Evolutionary conservation across 2,797 vertebrate species (phyloP), one percentile per base, ranked within the genome.

Genomic region (Liparis tanakae): DNA sequence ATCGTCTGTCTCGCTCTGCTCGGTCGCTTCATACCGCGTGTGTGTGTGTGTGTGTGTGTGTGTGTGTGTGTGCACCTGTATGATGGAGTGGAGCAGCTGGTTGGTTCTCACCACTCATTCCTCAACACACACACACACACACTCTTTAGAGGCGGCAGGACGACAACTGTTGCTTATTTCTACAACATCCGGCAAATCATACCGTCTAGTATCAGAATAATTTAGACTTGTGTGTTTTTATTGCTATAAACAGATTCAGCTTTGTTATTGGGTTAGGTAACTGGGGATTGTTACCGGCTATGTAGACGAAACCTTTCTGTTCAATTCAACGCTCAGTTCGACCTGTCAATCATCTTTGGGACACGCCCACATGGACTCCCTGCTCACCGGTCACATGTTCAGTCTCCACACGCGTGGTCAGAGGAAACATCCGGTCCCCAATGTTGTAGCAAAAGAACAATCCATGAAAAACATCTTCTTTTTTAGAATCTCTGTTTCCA

Each of bases 401-500:
- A 10, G 30, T 54, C 66, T 61, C 48, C 5, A n/a, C 30, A 1
- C 48, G 30, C 10, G 48, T 20, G 67, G 20, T 69, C 30, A 50
- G 7, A 43, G 12, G 53, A 56, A 22, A 25, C 22, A 48, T 71
- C 54, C 67, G 74, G 34, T 64, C 34, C 41, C 12, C 51, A 17
- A 36, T 72, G 58, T 69, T 71, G 30, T 20, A 68, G 34, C 46
- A 58, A 59, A 76, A 67, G 36, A 56, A 72, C 72, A 71, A 68
- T 67, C 73, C 43, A 57, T 70, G 67, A 44, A 63, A 30, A 30
- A 30, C 25, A 79, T 37, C 63, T 41, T 41, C 12, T 41, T 72
- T 75, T 46, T 64, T 56, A 41, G 78, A 76, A 80, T 80, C 72
- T 71, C 63, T 80, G 87, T 92, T 88, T 84, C 90, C 90, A 88